Conservation (phyloP, 2,113 vertebrate genomes). For the Cyprinus carpio region DNA sequence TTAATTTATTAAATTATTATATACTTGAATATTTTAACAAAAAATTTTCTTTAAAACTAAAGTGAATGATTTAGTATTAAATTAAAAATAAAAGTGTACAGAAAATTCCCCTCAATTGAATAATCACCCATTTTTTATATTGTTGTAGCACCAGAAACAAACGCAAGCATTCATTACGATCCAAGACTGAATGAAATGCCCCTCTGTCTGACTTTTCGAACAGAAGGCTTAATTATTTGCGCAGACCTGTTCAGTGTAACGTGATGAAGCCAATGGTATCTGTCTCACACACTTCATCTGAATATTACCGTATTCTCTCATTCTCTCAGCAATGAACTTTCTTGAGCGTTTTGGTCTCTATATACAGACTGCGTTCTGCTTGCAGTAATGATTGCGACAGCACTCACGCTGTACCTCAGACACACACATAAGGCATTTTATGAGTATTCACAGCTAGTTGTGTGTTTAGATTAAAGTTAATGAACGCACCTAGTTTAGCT, state of each 20-base stretch:
- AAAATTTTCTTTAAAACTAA: neutral
- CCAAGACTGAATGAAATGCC: neutral
- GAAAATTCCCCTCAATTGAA: neutral
- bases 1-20: neutral
- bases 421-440: neutral
- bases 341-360: neutral
- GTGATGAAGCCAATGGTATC: neutral
- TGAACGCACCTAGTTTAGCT: neutral
- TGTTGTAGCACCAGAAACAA: neutral
- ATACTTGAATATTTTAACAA: neutral
- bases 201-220: constrained; percentile 11
- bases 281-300: constrained; percentile 15
- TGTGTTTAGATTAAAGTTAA: constrained; percentile 28
- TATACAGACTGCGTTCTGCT: neutral
- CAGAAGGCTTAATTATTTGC: neutral
- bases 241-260: neutral
- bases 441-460: constrained; percentile 14
- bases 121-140: constrained; percentile 2
- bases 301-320: neutral
- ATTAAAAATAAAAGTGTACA: neutral
- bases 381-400: neutral
- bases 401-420: neutral
- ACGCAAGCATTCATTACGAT: neutral
- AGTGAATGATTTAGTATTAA: neutral
- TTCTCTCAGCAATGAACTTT: neutral